Evolutionary conservation across 2,888 invertebrate genomes (phyloP).

Genomic region (Andrena trimmerana): DNA sequence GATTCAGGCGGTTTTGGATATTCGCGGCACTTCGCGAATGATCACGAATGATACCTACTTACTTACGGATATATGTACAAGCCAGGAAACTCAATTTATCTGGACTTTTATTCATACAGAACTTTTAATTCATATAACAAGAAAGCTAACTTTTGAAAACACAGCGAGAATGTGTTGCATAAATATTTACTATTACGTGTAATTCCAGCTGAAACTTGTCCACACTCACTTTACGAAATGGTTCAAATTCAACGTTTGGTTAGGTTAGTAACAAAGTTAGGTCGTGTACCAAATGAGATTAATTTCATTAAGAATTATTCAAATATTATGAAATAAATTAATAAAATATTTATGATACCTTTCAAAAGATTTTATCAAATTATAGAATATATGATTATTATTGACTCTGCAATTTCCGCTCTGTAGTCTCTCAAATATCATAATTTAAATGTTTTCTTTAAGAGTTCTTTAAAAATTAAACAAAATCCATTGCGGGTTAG

Average conservation of each 20-base stretch:
- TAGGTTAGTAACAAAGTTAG: too few relatives aligned
- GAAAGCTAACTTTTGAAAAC: background rate
- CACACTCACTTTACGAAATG: background rate
- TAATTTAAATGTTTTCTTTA: too few relatives aligned
- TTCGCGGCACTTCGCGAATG: background rate
- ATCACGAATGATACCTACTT: too few relatives aligned
- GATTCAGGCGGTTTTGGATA: background rate
- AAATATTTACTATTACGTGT: background rate
- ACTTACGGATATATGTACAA: too few relatives aligned
- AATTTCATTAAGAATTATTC: background rate
- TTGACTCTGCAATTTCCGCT: too few relatives aligned
- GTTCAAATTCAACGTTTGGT: background rate
- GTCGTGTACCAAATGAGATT: too few relatives aligned
- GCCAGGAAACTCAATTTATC: background rate
- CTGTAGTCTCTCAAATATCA: too few relatives aligned
- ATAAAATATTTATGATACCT: too few relatives aligned
- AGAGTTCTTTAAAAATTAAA: too few relatives aligned
- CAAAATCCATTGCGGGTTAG: too few relatives aligned
- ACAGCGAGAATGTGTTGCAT: background rate
- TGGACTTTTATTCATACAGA: background rate
- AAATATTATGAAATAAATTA: constrained; percentile 5
- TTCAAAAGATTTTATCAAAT: too few relatives aligned
- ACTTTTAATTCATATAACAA: background rate
- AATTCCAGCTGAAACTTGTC: background rate
- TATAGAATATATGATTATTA: too few relatives aligned